These are phyloP conservation scores for Tupaia chinensis DNA, from an alignment of 2,113 vertebrate species.

Conservation along the genomic window DNA sequence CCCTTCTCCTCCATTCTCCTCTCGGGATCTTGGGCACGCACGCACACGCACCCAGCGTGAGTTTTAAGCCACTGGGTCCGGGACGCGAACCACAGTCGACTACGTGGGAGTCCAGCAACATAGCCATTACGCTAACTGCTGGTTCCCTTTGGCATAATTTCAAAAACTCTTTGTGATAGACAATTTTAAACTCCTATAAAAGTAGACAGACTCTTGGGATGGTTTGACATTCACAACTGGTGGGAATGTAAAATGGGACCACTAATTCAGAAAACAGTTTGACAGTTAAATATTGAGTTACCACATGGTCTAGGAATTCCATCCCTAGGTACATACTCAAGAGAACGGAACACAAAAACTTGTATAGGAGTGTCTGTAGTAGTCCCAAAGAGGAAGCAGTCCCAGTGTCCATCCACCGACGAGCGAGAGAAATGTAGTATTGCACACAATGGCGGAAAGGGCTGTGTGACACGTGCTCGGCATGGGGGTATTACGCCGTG, in stretches of 20 bases:
- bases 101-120: no score
- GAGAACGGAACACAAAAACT: neutral
- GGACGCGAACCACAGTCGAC: no score
- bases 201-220: neutral
- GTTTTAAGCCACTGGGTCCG: no score
- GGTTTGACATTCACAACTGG: neutral
- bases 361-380: neutral
- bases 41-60: no score
- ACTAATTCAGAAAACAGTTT: neutral
- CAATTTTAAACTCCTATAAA: neutral
- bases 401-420: neutral
- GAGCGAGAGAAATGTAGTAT: neutral
- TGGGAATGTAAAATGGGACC: slow-evolving; percentile 27
- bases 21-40: no score
- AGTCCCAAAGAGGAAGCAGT: neutral
- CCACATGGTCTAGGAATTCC: neutral
- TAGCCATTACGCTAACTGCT: no score
- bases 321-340: neutral
- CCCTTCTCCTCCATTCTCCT: no score
- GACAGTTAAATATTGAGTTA: slow-evolving; percentile 2
- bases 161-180: neutral
- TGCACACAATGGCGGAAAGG: neutral
- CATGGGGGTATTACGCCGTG: neutral
- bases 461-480: neutral
- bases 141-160: no score